These are phyloP conservation scores for Parthenolecanium corni DNA, from an alignment of 2,888 invertebrate species.

Conservation along the genomic window DNA sequence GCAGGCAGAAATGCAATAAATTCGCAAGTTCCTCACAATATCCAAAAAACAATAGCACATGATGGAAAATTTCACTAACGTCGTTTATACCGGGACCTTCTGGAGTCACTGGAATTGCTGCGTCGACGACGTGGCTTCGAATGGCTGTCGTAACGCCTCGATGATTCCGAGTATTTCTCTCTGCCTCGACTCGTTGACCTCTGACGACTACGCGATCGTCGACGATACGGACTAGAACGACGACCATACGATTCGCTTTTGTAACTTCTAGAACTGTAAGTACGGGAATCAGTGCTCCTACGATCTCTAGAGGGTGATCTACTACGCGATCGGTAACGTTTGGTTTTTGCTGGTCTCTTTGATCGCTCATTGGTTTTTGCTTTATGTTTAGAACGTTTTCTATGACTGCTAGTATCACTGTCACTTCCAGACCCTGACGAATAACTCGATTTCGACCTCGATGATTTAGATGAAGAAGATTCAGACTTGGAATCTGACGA, in stretches of 20 bases:
- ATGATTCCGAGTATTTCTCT: conserved; percentile 14
- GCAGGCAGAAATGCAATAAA: no score
- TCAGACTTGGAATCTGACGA: conserved; percentile 1
- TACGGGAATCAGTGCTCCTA: background rate
- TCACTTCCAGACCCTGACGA: conserved; percentile 1
- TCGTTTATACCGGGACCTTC: conserved; percentile 17
- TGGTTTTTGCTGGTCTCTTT: background rate
- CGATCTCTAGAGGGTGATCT: conserved; percentile 6
- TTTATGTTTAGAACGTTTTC: background rate
- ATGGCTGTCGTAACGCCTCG: conserved; percentile 3
- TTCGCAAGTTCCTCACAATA: no score
- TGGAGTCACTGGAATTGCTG: conserved; percentile 11
- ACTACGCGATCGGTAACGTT: background rate
- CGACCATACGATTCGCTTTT: background rate
- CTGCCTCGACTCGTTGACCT: conserved; percentile 13
- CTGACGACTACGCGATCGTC: conserved; percentile 9
- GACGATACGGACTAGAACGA: background rate
- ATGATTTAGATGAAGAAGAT: background rate
- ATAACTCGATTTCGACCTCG: background rate
- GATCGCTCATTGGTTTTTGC: background rate
- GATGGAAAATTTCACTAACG: background rate
- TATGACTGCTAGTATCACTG: background rate
- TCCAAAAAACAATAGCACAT: no score
- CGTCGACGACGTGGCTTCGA: conserved; percentile 1
- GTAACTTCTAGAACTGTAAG: background rate